Base-by-base conservation (phyloP, 1,140 invertebrate species). In the Brachionus asplanchnoidis region DNA sequence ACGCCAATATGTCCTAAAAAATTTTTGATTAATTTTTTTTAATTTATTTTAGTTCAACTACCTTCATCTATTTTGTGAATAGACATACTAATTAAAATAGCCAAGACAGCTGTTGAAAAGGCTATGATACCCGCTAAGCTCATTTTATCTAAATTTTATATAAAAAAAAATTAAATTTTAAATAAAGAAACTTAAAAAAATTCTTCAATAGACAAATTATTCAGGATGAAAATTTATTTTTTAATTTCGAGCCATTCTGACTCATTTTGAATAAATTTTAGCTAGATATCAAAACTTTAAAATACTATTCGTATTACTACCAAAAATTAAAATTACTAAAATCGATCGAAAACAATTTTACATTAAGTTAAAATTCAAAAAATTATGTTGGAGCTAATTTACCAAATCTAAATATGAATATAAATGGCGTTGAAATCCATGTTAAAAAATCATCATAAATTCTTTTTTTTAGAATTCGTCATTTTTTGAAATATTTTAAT, bases 11-110 rank as follows among this genome's bases (percentile, higher is more conserved):
- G 32, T 36, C 32, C 32, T 36, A 7, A 36, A 36, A 36, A 14
- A 12, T 32, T 28, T 20, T 40, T 6, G 23, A 80, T 36, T 12
- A 75, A 26, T 46, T 70, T 23, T 77, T 20, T 20, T 32, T 36
- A 36, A 36, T 36, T 36, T 36, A 36, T 36, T 36, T 36, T 36
- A 36, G 1, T 46, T 44, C n/a, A 36, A 85, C 85, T 87, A 90
- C 90, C 94, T 90, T 95, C 94, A 86, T 95, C 94, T 42, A 96
- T 93, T 89, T 93, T 93, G 87, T 96, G 95, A 20, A 95, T 90
- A 1, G 93, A 93, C 87, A 93, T 93, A 88, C 93, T 92, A 75
- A 92, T 36, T 28, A 75, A 65, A 44, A 75, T 12, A 20, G 50
- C 44, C 14, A 85, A 44, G 8, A 53, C 3, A 65, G 32, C 20